A percentile compares a stretch with the other conserved stretches of the same genome.
These are phyloP conservation scores for Himalopsyche anomala DNA, from an alignment of 2,888 invertebrate genomes.

Conservation along the genomic window DNA sequence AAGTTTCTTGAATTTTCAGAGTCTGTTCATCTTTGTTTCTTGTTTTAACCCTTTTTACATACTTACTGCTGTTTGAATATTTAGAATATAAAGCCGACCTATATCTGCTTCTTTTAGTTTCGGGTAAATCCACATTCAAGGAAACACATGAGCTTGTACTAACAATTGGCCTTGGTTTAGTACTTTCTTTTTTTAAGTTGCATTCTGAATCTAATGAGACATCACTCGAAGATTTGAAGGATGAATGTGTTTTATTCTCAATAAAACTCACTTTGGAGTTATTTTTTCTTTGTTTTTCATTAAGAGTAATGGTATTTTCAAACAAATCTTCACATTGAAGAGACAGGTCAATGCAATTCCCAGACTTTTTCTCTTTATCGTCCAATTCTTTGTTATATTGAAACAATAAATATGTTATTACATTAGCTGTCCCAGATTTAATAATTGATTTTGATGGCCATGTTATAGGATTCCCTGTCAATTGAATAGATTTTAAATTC, in stretches of 20 bases:
- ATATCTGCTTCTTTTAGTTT: conserved; percentile 69
- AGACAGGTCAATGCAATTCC: conserved; percentile 46
- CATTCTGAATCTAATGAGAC: background rate
- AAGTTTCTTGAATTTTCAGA: conserved; percentile 71
- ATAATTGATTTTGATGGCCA: conserved; percentile 78
- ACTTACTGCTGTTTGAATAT: conserved; percentile 74
- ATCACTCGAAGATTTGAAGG: background rate
- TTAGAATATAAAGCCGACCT: conserved; percentile 64
- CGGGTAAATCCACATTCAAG: background rate
- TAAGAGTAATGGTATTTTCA: background rate
- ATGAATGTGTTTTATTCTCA: background rate
- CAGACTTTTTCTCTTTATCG: background rate
- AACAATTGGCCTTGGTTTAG: background rate
- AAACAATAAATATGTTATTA: conserved; percentile 71
- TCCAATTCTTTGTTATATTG: conserved; percentile 67
- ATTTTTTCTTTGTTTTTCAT: conserved; percentile 15
- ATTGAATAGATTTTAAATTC: conserved; percentile 79
- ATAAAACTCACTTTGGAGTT: conserved; percentile 7
- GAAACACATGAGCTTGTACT: background rate
- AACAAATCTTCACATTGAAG: conserved; percentile 17
- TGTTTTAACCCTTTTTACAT: conserved; percentile 68
- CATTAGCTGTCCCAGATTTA: conserved; percentile 73
- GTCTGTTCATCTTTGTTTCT: conserved; percentile 68
- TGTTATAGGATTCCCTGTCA: conserved; percentile 79
- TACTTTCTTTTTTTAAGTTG: background rate